Base-by-base conservation (phyloP, 2,797 vertebrate genomes). In the Semotilus atromaculatus region DNA sequence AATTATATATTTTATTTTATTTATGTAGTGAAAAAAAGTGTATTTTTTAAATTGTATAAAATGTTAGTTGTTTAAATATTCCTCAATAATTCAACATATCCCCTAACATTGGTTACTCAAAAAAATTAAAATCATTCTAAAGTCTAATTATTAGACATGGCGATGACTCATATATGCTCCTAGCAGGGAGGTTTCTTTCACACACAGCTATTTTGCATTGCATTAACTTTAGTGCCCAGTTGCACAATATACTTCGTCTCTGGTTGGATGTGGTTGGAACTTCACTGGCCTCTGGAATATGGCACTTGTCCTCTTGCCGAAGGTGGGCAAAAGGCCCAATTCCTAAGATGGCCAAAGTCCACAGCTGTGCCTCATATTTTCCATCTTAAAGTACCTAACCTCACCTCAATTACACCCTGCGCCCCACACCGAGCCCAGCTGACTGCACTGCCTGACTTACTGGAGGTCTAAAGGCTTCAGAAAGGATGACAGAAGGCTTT, bases 391-490 rank as follows among this genome's bases (percentile, higher is more conserved):
- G 70, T 91, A 78, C 86, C 89, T 92, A 76, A 74, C 66, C 76
- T 60, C 53, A 62, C 89, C 89, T 88, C 9, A 94, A 82, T 86
- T 88, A 94, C 90, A 94, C 86, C 88, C 87, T 88, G 89, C 16
- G 64, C 86, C 87, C 26, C 31, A 91, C 91, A 45, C 43, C 1
- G n/a, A 29, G 91, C 89, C 91, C 93, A 94, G 92, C 92, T 93
- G 92, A 90, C 88, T 87, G 89, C n/a, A 29, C 40, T 70, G 4
- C 14, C 85, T 53, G 58, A 62, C 40, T 48, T 76, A 34, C 31
- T 4, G 64, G 74, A 75, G 64, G 86, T 88, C 88, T 85, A 85
- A n/a, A 26, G 83, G 84, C 80, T 86, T 88, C 82, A 88, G 90
- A 90, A 88, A 88, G 66, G 31, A 45, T 83, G 88, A 90, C 90